phyloP scores from a whole-genome alignment of 2,113 vertebrate species.

The Heterochromis multidens region DNA sequence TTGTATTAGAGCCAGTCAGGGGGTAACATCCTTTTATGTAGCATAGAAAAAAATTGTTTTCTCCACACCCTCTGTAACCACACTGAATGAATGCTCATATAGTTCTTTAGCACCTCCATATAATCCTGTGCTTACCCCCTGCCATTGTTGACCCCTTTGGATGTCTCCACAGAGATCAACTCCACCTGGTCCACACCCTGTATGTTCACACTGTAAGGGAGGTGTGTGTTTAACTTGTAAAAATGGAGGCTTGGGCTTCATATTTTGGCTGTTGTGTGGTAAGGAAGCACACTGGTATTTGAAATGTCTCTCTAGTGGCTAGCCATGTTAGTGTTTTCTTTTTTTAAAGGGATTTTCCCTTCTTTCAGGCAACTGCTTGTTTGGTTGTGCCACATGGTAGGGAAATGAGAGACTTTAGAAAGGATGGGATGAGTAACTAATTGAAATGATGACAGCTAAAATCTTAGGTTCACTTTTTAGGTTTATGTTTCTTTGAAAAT shows the following conservation, averaged over 20 bases:
- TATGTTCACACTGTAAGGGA: conserved; percentile 47
- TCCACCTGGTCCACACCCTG: conserved; percentile 60
- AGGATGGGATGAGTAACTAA: not conserved
- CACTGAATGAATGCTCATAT: not conserved
- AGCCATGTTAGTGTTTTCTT: not conserved
- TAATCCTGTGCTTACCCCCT: conserved; percentile 9
- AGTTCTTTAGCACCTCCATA: conserved; percentile 13
- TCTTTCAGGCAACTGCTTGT: not conserved
- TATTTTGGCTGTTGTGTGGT: not conserved
- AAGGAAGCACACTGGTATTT: not conserved
- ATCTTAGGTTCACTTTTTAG: not conserved
- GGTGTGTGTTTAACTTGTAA: conserved; percentile 36
- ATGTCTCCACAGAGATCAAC: conserved; percentile 21
- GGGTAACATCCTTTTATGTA: not conserved
- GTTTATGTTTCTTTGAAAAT: not conserved
- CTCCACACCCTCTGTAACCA: not conserved
- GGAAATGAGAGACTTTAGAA: not conserved
- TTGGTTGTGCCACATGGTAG: not conserved
- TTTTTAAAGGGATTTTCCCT: not conserved
- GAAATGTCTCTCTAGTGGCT: not conserved
- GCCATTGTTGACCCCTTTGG: conserved; percentile 32
- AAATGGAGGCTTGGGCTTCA: not conserved
- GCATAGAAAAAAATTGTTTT: not conserved
- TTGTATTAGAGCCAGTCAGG: not conserved
- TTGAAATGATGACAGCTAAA: not conserved